Evolutionary conservation across 2,113 vertebrate genomes (phyloP).

Genomic region (Carettochelys insculpta): DNA sequence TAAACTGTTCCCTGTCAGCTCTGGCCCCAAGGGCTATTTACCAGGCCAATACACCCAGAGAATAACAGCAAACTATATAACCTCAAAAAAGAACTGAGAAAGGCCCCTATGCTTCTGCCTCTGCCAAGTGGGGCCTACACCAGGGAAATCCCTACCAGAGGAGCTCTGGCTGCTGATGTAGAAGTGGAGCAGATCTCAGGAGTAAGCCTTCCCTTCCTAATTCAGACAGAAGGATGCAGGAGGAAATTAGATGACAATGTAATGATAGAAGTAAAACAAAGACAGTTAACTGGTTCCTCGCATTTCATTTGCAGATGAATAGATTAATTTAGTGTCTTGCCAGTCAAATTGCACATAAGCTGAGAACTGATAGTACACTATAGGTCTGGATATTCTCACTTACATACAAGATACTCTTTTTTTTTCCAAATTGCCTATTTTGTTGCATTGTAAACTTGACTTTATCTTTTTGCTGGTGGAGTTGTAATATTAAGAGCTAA

Average conservation of each 20-base stretch:
- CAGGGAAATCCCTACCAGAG: not conserved
- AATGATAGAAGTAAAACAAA: not conserved
- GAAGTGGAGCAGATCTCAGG: not conserved
- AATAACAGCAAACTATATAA: not conserved
- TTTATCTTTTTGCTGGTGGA: slow-evolving; percentile 23
- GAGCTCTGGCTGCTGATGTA: not conserved
- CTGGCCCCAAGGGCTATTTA: not conserved
- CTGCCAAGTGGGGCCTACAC: not conserved
- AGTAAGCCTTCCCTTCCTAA: not conserved
- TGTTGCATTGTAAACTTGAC: slow-evolving; percentile 5
- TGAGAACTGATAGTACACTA: slow-evolving; percentile 1
- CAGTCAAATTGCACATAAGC: not conserved
- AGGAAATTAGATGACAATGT: slow-evolving; percentile 26
- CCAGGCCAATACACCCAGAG: not conserved
- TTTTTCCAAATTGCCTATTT: too few relatives aligned
- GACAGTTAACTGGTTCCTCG: not conserved
- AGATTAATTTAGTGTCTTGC: not conserved
- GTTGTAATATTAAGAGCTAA: not conserved
- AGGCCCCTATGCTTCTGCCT: not conserved
- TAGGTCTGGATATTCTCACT: slow-evolving; percentile 1
- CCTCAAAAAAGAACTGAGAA: too few relatives aligned
- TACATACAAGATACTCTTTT: too few relatives aligned
- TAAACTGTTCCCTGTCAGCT: not conserved
- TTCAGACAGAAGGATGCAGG: not conserved
- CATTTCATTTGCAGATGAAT: not conserved